Conservation (phyloP, 2,888 invertebrate genomes). For the Aquatica leii region DNA sequence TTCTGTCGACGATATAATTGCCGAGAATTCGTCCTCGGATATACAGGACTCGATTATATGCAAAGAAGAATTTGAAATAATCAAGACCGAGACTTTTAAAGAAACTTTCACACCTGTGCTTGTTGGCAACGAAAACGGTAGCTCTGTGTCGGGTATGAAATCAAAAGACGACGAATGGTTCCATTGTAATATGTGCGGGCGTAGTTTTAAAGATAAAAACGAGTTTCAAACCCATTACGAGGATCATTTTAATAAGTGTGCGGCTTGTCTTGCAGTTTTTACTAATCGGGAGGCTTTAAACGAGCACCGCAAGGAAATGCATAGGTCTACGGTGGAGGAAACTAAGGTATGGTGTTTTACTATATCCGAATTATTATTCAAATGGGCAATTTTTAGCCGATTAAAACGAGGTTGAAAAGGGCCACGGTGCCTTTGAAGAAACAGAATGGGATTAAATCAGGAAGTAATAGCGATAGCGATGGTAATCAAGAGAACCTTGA, state of each 20-base stretch:
- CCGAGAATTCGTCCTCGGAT: background rate
- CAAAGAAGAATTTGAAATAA: background rate
- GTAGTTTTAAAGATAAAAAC: conserved; percentile 53
- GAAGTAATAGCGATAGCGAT: conserved; percentile 42
- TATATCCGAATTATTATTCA: background rate
- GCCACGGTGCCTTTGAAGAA: conserved; percentile 37
- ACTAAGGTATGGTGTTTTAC: conserved; percentile 28
- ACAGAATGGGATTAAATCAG: conserved; percentile 24
- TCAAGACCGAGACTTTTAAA: background rate
- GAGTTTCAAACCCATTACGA: conserved; percentile 58
- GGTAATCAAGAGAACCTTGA: conserved; percentile 45
- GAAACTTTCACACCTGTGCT: background rate
- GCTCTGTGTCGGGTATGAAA: background rate
- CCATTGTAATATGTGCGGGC: conserved; percentile 60
- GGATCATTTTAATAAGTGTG: conserved; percentile 58
- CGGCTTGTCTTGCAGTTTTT: conserved; percentile 60
- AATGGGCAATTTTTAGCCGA: conserved; percentile 31
- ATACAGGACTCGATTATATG: background rate
- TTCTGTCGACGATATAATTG: conserved; percentile 8
- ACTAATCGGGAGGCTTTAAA: conserved; percentile 60
- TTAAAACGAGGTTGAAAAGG: conserved; percentile 43
- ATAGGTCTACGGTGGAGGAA: conserved; percentile 41
- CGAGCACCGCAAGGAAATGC: conserved; percentile 54
- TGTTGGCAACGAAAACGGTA: background rate
- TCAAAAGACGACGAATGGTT: conserved; percentile 39